These are phyloP conservation scores for Meloidogyne hapla DNA, from an alignment of 1,140 invertebrate species.

Conservation along the genomic window DNA sequence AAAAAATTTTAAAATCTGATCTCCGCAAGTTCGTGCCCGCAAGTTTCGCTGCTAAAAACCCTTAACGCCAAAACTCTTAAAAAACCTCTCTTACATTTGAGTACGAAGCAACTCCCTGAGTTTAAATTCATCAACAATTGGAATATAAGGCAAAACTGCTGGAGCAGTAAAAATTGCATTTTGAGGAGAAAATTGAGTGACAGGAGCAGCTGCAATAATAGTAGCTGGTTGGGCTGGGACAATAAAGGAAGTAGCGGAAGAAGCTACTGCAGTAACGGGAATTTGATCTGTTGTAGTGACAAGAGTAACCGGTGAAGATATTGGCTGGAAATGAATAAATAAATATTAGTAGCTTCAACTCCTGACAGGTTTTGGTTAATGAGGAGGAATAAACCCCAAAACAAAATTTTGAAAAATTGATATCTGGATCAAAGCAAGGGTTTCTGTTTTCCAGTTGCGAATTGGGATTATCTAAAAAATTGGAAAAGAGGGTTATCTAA, in stretches of 20 bases:
- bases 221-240: slow-evolving; percentile 22
- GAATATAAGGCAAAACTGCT: slow-evolving; percentile 25
- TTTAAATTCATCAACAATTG: slow-evolving; percentile 39
- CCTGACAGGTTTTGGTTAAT: too few relatives aligned
- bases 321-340: slow-evolving; percentile 48
- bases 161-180: slow-evolving; percentile 20
- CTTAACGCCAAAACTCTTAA: too few relatives aligned
- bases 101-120: slow-evolving; percentile 58
- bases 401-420: too few relatives aligned
- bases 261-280: slow-evolving; percentile 25
- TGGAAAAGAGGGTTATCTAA: too few relatives aligned
- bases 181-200: slow-evolving; percentile 29
- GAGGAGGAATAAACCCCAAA: too few relatives aligned
- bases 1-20: too few relatives aligned
- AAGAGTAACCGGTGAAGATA: slow-evolving; percentile 38
- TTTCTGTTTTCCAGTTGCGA: too few relatives aligned
- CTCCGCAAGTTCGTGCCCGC: too few relatives aligned
- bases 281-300: slow-evolving; percentile 22
- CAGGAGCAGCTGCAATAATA: slow-evolving; percentile 5
- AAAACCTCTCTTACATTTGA: slow-evolving; percentile 56
- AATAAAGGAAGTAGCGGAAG: slow-evolving; percentile 9
- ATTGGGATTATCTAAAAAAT: too few relatives aligned
- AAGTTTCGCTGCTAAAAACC: slow-evolving; percentile 6
- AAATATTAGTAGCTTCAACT: too few relatives aligned
- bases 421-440: too few relatives aligned